Percentiles rank a stretch among this genome's conserved stretches.
These are phyloP conservation scores for Lapara coniferarum DNA, from an alignment of 2,888 invertebrate species.

Conservation along the genomic window DNA sequence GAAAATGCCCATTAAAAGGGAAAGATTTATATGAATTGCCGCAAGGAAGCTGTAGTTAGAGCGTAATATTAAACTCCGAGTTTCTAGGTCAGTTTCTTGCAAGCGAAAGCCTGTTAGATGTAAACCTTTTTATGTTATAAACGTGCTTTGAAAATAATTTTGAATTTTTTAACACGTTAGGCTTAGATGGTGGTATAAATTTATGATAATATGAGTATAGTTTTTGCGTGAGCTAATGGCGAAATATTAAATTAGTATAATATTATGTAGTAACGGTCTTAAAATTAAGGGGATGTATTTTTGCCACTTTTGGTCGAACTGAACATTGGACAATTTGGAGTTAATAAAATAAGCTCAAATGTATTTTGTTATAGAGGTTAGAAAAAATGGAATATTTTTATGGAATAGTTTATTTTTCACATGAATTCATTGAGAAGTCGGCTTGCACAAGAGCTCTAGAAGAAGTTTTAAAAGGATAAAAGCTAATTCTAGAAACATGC, in stretches of 20 bases:
- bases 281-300: no score
- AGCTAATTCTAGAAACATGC: background rate
- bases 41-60: conserved; percentile 14
- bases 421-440: no score
- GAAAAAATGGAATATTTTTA: no score
- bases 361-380: no score
- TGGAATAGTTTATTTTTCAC: no score
- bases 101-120: conserved; percentile 18
- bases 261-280: no score
- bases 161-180: background rate
- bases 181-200: background rate
- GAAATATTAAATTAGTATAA: no score
- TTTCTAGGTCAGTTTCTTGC: conserved; percentile 20
- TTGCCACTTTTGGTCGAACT: no score
- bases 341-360: no score
- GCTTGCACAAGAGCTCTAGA: background rate
- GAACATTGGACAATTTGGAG: no score
- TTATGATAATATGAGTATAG: no score
- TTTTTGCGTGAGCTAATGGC: no score
- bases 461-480: background rate
- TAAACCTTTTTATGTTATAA: conserved; percentile 7
- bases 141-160: background rate
- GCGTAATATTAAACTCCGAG: conserved; percentile 11
- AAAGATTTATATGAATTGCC: conserved; percentile 18
- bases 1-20: conserved; percentile 24